Evolutionary conservation across 1,140 invertebrate genomes (phyloP).

Genomic region (Panulirus ornatus): DNA sequence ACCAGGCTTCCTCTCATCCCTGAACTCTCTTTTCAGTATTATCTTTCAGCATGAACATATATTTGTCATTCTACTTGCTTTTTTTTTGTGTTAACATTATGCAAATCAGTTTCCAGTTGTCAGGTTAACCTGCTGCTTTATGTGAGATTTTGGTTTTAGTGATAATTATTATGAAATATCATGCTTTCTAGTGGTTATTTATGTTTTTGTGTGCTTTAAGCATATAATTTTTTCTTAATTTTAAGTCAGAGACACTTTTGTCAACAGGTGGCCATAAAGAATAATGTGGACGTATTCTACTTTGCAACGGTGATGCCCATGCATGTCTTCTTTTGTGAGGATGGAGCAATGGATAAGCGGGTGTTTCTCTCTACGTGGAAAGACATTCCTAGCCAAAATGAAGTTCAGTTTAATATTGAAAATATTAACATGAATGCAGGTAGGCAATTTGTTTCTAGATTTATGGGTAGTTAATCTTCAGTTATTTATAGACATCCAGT

Average conservation of each 20-base stretch:
- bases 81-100: too few species aligned
- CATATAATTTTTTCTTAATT: neutral
- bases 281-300: slow-evolving; percentile 99
- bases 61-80: too few species aligned
- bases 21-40: too few species aligned
- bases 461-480: too few species aligned
- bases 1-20: too few species aligned
- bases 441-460: slow-evolving; percentile 76
- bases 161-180: too few species aligned
- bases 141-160: too few species aligned
- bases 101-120: too few species aligned
- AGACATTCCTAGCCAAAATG: slow-evolving; percentile 98
- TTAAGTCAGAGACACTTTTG: neutral
- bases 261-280: slow-evolving; percentile 96
- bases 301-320: slow-evolving; percentile 96
- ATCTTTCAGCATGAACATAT: too few species aligned
- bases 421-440: slow-evolving; percentile 83
- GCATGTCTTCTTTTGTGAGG: slow-evolving; percentile 95
- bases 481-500: too few species aligned
- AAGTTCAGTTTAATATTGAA: slow-evolving; percentile 91
- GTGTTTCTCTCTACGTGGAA: slow-evolving; percentile 99
- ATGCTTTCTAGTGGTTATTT: too few species aligned
- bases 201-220: neutral
- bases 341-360: slow-evolving; percentile 98
- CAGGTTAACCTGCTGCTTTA: too few species aligned